Percentiles rank a stretch among this genome's conserved stretches.
phyloP scores from a whole-genome alignment of 2,797 vertebrate genomes.

The Darevskia mixta region DNA sequence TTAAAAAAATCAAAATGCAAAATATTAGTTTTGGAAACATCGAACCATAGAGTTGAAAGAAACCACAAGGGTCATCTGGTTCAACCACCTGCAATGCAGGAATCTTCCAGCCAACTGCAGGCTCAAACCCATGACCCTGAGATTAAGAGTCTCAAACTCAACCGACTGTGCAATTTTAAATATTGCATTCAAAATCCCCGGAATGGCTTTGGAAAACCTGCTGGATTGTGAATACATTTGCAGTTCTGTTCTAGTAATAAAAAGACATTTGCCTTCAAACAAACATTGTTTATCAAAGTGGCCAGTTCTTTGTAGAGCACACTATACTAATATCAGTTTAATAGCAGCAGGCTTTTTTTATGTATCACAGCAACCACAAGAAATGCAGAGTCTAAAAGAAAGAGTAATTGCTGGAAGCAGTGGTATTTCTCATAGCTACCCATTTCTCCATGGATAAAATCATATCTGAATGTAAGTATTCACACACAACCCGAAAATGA shows the following conservation, averaged over 20 bases:
- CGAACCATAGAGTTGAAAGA: no score
- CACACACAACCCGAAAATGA: background rate
- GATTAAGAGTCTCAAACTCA: no score
- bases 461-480: conserved; percentile 19
- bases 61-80: no score
- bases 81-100: no score
- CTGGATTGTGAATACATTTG: background rate
- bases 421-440: conserved; percentile 34
- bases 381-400: background rate
- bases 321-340: background rate
- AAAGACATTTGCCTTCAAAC: background rate
- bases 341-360: conserved; percentile 23
- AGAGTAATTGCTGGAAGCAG: conserved; percentile 14
- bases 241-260: background rate
- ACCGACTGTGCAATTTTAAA: background rate
- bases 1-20: no score
- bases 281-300: background rate
- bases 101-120: no score
- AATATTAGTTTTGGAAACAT: no score
- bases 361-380: background rate
- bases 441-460: conserved; percentile 44
- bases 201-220: background rate
- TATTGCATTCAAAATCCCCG: background rate
- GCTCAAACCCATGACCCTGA: no score
- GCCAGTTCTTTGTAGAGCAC: background rate